Percentiles rank a stretch among this genome's conserved stretches.
Conservation (phyloP, 2,113 vertebrate species). For the Entomyzon cyanotis region DNA sequence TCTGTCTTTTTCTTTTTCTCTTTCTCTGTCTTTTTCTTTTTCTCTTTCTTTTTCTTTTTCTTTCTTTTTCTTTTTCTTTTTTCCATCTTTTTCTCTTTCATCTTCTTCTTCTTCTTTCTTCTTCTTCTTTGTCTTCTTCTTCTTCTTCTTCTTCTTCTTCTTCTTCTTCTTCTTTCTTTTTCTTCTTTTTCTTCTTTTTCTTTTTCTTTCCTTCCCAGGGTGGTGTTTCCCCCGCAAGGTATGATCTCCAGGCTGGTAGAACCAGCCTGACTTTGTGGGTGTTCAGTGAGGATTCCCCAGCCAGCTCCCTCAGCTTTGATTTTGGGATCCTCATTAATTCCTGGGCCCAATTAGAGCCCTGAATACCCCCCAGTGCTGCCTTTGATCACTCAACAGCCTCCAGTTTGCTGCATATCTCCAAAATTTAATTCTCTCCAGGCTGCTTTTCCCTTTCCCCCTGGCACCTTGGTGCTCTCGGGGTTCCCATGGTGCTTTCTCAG, state of each 20-base stretch:
- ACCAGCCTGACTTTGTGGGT: not conserved
- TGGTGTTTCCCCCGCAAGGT: not conserved
- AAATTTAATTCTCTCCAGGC: rapidly evolving
- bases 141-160: too few relatives aligned
- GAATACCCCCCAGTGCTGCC: not conserved
- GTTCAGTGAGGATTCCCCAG: not conserved
- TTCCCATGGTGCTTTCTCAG: rapidly evolving
- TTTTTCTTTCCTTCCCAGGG: not conserved
- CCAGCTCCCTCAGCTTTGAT: not conserved
- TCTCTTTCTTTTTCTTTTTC: not conserved
- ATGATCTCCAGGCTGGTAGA: not conserved
- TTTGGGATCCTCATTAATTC: not conserved
- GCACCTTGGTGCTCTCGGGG: not conserved
- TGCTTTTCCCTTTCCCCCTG: not conserved
- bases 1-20: too few relatives aligned
- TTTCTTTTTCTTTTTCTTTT: not conserved
- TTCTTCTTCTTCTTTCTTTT: too few relatives aligned
- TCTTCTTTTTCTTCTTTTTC: too few relatives aligned
- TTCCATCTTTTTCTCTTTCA: not conserved
- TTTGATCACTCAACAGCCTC: not conserved
- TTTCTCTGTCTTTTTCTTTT: too few relatives aligned
- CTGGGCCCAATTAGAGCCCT: not conserved
- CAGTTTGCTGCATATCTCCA: not conserved
- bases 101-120: not conserved
- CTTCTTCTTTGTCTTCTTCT: too few relatives aligned